Evolutionary conservation across 1,140 invertebrate species (phyloP).

Genomic region (Plodia interpunctella): DNA sequence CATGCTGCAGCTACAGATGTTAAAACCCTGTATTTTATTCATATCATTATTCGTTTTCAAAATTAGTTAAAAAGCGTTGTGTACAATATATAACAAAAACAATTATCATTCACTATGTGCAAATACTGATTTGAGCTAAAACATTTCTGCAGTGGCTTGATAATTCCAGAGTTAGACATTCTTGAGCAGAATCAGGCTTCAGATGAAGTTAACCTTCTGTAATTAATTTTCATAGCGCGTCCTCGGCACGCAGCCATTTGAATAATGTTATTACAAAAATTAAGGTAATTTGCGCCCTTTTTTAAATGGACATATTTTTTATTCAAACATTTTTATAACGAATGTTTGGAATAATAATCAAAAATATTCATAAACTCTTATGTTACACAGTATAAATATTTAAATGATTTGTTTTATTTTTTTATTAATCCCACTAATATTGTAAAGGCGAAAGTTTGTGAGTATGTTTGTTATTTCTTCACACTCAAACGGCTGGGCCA

Average conservation of each 20-base stretch:
- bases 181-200: background rate
- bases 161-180: too few relatives aligned
- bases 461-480: too few relatives aligned
- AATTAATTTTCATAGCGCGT: background rate
- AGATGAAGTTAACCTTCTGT: background rate
- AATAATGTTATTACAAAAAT: slow-evolving; percentile 27
- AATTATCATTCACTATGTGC: too few relatives aligned
- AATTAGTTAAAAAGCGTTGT: too few relatives aligned
- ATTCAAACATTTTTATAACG: background rate
- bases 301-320: slow-evolving; percentile 8
- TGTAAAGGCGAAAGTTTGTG: too few relatives aligned
- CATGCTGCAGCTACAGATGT: too few relatives aligned
- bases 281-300: slow-evolving; percentile 13
- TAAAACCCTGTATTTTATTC: too few relatives aligned
- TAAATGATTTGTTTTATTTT: background rate
- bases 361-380: background rate
- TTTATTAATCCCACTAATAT: background rate
- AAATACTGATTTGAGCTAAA: too few relatives aligned
- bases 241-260: slow-evolving; percentile 17
- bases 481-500: too few relatives aligned
- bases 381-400: background rate
- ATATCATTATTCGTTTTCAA: too few relatives aligned
- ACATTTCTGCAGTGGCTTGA: too few relatives aligned
- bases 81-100: too few relatives aligned
- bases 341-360: slow-evolving; percentile 4